Evolutionary conservation across 2,797 vertebrate species (phyloP).

Genomic region (Telmatherina bonti): DNA sequence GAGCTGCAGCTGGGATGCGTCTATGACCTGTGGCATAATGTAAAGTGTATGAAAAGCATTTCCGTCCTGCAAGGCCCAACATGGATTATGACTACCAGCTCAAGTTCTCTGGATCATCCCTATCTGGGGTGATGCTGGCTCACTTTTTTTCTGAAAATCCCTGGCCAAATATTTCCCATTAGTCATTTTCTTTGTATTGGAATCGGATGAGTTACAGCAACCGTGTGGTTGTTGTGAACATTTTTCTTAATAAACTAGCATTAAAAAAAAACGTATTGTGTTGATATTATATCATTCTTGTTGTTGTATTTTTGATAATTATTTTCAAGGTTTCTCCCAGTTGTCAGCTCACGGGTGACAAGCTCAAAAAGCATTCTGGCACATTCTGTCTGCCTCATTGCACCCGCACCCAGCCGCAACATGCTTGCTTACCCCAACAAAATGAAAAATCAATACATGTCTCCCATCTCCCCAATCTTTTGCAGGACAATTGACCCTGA

Average conservation of each 20-base stretch:
- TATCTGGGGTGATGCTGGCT: conserved; percentile 72
- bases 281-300: conserved; percentile 27
- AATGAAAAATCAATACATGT: conserved; percentile 85
- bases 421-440: conserved; percentile 82
- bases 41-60: conserved; percentile 68
- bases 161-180: conserved; percentile 62
- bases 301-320: conserved; percentile 24
- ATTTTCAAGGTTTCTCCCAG: conserved; percentile 58
- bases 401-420: conserved; percentile 75
- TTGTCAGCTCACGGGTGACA: conserved; percentile 66
- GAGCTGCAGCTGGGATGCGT: conserved; percentile 50
- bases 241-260: conserved; percentile 12
- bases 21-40: conserved; percentile 72
- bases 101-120: conserved; percentile 52
- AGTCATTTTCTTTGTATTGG: conserved; percentile 40
- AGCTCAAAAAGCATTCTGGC: conserved; percentile 64
- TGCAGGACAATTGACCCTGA: conserved; percentile 83
- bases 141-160: conserved; percentile 64
- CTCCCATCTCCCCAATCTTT: conserved; percentile 75
- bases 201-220: conserved; percentile 41
- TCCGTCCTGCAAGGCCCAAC: conserved; percentile 56
- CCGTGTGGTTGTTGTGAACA: conserved; percentile 2
- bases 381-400: conserved; percentile 77
- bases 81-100: conserved; percentile 61
- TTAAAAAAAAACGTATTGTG: conserved; percentile 1